phyloP scores from a whole-genome alignment of 2,113 vertebrate genomes.

The Macquaria australasica region DNA sequence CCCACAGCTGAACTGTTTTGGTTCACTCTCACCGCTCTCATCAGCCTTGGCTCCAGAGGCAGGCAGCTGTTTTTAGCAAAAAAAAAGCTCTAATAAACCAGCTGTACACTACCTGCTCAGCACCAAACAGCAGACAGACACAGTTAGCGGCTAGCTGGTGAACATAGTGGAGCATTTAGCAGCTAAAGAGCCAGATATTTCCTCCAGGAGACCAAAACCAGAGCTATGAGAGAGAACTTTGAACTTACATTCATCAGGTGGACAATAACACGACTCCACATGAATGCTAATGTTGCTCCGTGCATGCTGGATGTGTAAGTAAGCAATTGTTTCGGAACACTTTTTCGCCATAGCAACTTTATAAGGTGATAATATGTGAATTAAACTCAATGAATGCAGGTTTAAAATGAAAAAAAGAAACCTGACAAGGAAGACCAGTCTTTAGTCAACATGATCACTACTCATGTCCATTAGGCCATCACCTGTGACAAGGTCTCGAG shows the following conservation, averaged over 20 bases:
- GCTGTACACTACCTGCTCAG: not conserved
- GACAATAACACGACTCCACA: not conserved
- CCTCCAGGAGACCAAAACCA: not conserved
- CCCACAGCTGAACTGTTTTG: not conserved
- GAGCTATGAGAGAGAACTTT: not conserved
- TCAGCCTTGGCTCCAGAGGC: not conserved
- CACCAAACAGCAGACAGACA: not conserved
- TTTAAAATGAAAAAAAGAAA: not conserved
- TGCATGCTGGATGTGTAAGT: not conserved
- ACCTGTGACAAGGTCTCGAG: too few species aligned
- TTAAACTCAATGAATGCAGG: not conserved
- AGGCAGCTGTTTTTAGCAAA: not conserved
- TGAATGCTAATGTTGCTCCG: not conserved
- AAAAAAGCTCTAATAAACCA: not conserved
- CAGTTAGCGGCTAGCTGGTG: not conserved
- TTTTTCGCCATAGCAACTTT: not conserved
- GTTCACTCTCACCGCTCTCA: too few species aligned
- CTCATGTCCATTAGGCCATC: too few species aligned
- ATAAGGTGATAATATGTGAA: not conserved
- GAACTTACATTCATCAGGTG: not conserved
- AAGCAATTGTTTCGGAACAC: not conserved
- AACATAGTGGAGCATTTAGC: not conserved
- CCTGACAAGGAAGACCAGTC: too few species aligned
- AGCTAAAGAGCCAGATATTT: not conserved
- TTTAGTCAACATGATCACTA: too few species aligned